A percentile compares a stretch with the other conserved stretches of the same genome.
These are phyloP conservation scores for Nothocercus julius DNA, from an alignment of 2,113 vertebrate genomes.

Conservation along the genomic window DNA sequence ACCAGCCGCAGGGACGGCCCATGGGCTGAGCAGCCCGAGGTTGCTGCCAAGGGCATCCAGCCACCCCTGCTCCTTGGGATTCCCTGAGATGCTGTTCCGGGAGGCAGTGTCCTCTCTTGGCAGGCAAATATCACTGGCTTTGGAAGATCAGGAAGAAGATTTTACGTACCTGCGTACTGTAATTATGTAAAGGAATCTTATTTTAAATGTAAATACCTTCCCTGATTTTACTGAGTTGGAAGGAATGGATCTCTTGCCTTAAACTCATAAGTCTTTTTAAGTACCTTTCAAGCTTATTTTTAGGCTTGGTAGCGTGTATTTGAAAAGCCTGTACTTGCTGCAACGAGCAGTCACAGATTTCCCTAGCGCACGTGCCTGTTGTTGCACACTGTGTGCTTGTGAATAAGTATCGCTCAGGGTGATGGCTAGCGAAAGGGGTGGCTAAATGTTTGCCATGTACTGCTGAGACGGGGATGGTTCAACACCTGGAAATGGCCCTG, in stretches of 20 bases:
- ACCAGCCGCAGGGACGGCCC: not conserved
- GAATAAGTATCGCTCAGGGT: fast-evolving
- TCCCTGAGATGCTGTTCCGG: not conserved
- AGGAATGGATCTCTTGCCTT: not conserved
- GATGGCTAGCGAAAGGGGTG: not conserved
- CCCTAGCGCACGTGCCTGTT: fast-evolving
- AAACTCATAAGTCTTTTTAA: not conserved
- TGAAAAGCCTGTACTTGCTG: not conserved
- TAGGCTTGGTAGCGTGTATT: not conserved
- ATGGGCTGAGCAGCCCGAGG: not conserved
- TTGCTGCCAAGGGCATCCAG: not conserved
- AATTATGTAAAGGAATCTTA: not conserved
- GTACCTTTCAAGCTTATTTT: not conserved
- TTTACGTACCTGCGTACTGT: fast-evolving
- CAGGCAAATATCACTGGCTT: not conserved
- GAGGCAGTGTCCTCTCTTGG: not conserved
- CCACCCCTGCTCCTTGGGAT: not conserved
- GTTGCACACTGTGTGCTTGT: fast-evolving
- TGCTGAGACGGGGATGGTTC: not conserved
- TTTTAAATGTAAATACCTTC: not conserved
- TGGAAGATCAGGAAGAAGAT: not conserved
- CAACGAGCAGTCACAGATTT: not conserved
- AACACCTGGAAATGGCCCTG: not conserved
- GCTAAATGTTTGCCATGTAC: too few relatives aligned
- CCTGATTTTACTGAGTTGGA: not conserved